These are phyloP conservation scores for Zosterops japonicus DNA, from an alignment of 2,113 vertebrate genomes.

Conservation along the genomic window DNA sequence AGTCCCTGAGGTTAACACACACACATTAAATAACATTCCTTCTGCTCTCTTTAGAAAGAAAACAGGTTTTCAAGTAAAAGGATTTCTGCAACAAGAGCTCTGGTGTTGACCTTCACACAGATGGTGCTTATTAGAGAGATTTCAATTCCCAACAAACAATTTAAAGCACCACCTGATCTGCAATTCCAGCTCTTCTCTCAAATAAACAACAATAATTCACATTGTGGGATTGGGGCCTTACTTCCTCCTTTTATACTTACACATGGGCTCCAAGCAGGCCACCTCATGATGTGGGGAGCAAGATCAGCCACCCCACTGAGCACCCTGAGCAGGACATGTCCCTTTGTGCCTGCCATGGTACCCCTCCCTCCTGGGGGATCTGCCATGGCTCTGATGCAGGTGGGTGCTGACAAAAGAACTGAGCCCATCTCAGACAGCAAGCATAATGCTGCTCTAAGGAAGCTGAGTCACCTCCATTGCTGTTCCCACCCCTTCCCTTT, in stretches of 20 bases:
- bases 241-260: background rate
- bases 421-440: background rate
- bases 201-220: background rate
- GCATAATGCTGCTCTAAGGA: background rate
- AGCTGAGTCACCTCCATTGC: background rate
- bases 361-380: background rate
- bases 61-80: background rate
- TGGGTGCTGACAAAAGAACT: background rate
- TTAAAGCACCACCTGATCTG: background rate
- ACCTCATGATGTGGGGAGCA: background rate
- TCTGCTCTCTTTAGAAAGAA: background rate
- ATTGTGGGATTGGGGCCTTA: background rate
- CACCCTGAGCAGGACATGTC: background rate
- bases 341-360: background rate
- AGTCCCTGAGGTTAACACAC: background rate
- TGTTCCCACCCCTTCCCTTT: background rate
- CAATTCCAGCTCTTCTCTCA: background rate
- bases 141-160: background rate
- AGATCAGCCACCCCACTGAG: accelerated
- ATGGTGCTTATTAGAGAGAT: background rate
- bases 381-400: background rate
- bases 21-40: background rate
- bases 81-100: background rate
- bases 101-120: background rate
- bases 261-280: background rate